Evolutionary conservation across 2,113 vertebrate species (phyloP), one percentile per base, ranked within the genome.

Genomic region (Actenoides hombroni): DNA sequence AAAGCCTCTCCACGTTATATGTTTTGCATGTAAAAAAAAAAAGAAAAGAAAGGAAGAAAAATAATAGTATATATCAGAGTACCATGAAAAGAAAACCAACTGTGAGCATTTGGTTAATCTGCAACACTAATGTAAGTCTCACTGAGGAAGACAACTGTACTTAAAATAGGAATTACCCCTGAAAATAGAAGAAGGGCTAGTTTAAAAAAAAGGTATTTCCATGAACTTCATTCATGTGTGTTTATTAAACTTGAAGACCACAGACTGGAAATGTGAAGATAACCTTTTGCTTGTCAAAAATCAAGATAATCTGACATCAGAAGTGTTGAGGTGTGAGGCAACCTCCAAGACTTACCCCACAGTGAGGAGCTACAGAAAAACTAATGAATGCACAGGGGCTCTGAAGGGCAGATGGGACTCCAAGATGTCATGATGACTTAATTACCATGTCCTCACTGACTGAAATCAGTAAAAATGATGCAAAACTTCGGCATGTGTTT

Each of bases 211-310:
- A 20, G 49, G 49, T 1, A 4, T 67, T 83, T 77, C 46, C 18
- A 57, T 25, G 0, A 69, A 46, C 26, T 83, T 85, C 18, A 60
- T 85, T 91, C 12, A 19, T 3, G 1, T 82, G 17, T 39, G 13
- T 60, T 86, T 92, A 65, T 90, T 82, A 75, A 64, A 82, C 69
- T 57, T 8, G 7, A 88, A 90, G 68, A 64, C 60, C 4, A 1
- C 5, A 13, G 48, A 25, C 68, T 92, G 24, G 10, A 70, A 92
- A 7, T 71, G 26, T 21, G 33, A 71, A 86, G 86, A 88, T 28
- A 26, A 70, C 24, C 46, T 94, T 88, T 83, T 63, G 1, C 31
- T 74, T 91, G 44, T 95, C 79, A 93, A 67, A 90, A 83, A n/a
- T 77, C n/a, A 63, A 74, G 56, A 44, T 6, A 14, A 24, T 40